These are phyloP conservation scores for Pica pica DNA, from an alignment of 2,113 vertebrate species.

Conservation along the genomic window DNA sequence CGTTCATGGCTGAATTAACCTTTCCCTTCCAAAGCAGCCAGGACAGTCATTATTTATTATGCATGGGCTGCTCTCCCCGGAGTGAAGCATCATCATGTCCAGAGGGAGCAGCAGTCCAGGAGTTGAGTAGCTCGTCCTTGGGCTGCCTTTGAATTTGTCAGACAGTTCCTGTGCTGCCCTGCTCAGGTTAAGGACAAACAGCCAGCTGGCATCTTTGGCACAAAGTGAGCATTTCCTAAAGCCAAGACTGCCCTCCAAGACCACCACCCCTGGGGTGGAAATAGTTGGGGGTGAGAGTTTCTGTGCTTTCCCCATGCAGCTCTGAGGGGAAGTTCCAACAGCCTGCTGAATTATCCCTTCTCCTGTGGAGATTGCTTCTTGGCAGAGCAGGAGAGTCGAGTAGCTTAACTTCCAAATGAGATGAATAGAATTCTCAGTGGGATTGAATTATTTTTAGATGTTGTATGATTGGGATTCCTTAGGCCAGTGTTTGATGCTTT, in stretches of 20 bases:
- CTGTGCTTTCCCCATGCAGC: not conserved
- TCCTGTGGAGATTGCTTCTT: not conserved
- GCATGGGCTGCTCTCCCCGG: not conserved
- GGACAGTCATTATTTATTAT: not conserved
- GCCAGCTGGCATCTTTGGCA: not conserved
- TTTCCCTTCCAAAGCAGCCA: not conserved
- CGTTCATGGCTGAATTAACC: not conserved
- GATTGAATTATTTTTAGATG: not conserved
- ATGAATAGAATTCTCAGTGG: not conserved
- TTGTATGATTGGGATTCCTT: not conserved
- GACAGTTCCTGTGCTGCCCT: not conserved
- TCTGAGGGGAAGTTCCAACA: not conserved
- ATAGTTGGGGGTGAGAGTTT: not conserved
- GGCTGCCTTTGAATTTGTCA: not conserved
- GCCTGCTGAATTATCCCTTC: not conserved
- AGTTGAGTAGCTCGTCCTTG: not conserved
- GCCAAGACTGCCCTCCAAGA: not conserved
- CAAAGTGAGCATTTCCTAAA: not conserved
- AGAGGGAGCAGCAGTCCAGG: not conserved
- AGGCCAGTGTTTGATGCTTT: not conserved
- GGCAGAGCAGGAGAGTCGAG: not conserved
- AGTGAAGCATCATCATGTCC: not conserved
- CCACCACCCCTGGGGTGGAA: not conserved
- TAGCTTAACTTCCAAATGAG: not conserved
- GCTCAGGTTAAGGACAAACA: not conserved